Evolutionary conservation across 1,140 invertebrate species (phyloP).

Genomic region (Caenorhabditis inopinata): DNA sequence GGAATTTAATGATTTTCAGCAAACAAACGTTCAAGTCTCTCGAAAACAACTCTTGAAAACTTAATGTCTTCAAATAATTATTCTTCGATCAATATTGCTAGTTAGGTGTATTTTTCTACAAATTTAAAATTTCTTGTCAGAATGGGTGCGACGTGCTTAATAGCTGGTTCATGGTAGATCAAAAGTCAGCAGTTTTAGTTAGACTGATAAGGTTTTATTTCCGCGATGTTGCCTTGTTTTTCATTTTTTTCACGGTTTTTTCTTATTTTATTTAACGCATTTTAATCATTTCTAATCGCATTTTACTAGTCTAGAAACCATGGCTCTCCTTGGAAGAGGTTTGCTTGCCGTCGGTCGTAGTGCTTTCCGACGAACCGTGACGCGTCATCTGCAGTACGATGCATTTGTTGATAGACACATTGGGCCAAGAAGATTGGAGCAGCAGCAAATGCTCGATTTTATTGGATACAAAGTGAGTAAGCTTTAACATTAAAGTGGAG

Average conservation of each 20-base stretch:
- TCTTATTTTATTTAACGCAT: no score
- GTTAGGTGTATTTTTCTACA: no score
- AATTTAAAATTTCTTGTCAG: no score
- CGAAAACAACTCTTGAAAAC: no score
- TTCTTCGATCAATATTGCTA: no score
- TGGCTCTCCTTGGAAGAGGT: slow-evolving; percentile 24
- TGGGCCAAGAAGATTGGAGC: slow-evolving; percentile 61
- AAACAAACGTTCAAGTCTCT: no score
- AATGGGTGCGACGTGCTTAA: no score
- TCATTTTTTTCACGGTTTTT: not conserved
- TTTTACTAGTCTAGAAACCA: not conserved
- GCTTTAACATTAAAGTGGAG: not conserved
- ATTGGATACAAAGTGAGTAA: slow-evolving; percentile 60
- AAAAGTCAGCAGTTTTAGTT: not conserved
- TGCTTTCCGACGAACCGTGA: not conserved
- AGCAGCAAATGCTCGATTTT: slow-evolving; percentile 63
- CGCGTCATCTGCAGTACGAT: slow-evolving; percentile 54
- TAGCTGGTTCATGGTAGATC: no score
- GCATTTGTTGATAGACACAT: slow-evolving; percentile 63
- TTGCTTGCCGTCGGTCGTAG: not conserved
- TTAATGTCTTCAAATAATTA: no score
- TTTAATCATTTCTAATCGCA: not conserved
- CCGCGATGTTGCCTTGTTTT: not conserved
- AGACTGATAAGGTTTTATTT: not conserved
- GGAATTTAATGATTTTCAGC: no score